A percentile compares a stretch with the other conserved stretches of the same genome.
Conservation (phyloP, 2,797 vertebrate species). For the Protonibea diacanthus region DNA sequence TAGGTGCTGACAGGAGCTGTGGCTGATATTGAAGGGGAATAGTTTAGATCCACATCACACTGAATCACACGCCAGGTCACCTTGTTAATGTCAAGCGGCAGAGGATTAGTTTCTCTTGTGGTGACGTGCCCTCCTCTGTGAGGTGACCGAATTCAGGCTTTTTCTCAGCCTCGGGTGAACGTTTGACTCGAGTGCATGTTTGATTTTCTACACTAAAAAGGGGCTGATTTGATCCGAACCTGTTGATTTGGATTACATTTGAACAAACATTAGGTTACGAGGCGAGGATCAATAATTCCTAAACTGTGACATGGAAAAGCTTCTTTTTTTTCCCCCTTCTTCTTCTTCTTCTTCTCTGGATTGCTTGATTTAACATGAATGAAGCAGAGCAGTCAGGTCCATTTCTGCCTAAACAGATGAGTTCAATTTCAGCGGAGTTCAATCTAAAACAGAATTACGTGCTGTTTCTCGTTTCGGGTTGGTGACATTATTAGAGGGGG, state of each 20-base stretch:
- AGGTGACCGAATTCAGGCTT: constrained; percentile 1
- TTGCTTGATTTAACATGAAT: not conserved
- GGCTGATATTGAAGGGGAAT: constrained; percentile 37
- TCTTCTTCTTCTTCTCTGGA: not conserved
- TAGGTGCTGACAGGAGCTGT: constrained; percentile 45
- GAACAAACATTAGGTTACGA: not conserved
- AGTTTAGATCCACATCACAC: constrained; percentile 64
- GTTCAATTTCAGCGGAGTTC: not conserved
- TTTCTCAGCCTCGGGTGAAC: not conserved
- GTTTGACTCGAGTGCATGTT: not conserved
- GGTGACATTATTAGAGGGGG: not conserved
- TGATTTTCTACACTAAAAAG: not conserved
- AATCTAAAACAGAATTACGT: not conserved
- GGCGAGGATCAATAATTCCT: not conserved
- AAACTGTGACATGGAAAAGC: not conserved
- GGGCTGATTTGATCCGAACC: too few species aligned
- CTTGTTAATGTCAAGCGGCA: constrained; percentile 57
- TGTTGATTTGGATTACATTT: not conserved
- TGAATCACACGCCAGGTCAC: constrained; percentile 66
- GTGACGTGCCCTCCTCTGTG: not conserved
- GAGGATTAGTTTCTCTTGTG: constrained; percentile 22
- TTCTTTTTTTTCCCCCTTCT: too few species aligned
- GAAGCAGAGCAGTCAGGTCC: not conserved
- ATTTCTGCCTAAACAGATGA: not conserved
- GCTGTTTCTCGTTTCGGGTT: not conserved